Percentiles rank a stretch among this genome's conserved stretches.
Conservation (phyloP, 2,888 invertebrate species). For the Lycia hirtaria region DNA sequence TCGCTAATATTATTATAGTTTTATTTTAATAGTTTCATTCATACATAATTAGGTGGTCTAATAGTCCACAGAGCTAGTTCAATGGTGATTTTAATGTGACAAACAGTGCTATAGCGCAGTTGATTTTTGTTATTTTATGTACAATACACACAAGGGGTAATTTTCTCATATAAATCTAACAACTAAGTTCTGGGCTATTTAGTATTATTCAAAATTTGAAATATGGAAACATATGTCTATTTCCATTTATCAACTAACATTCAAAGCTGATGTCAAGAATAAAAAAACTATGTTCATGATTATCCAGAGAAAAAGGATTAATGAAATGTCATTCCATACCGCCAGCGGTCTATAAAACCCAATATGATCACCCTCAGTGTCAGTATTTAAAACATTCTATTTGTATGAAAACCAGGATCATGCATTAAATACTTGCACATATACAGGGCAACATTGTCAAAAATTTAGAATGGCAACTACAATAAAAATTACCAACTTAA, state of each 20-base stretch:
- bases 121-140: constrained; percentile 63
- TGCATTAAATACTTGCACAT: constrained; percentile 17
- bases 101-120: constrained; percentile 67
- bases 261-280: constrained; percentile 54
- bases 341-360: constrained; percentile 64
- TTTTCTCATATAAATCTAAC: constrained; percentile 57
- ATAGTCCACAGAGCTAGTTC: constrained; percentile 67
- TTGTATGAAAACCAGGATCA: constrained; percentile 40
- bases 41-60: constrained; percentile 75
- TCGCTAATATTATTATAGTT: constrained; percentile 59
- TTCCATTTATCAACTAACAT: constrained; percentile 48
- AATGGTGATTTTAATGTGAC: constrained; percentile 73
- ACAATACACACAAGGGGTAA: constrained; percentile 59
- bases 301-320: constrained; percentile 49
- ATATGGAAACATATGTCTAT: constrained; percentile 29
- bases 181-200: constrained; percentile 56
- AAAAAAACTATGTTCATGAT: constrained; percentile 57
- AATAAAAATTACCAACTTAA: constrained; percentile 41
- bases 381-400: constrained; percentile 37
- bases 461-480: constrained; percentile 56
- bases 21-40: constrained; percentile 81
- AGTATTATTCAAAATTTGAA: constrained; percentile 30
- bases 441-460: constrained; percentile 37
- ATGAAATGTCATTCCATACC: constrained; percentile 57
- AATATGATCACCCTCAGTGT: constrained; percentile 24